phyloP scores from a whole-genome alignment of 2,888 invertebrate species.

The Tachina grossa region DNA sequence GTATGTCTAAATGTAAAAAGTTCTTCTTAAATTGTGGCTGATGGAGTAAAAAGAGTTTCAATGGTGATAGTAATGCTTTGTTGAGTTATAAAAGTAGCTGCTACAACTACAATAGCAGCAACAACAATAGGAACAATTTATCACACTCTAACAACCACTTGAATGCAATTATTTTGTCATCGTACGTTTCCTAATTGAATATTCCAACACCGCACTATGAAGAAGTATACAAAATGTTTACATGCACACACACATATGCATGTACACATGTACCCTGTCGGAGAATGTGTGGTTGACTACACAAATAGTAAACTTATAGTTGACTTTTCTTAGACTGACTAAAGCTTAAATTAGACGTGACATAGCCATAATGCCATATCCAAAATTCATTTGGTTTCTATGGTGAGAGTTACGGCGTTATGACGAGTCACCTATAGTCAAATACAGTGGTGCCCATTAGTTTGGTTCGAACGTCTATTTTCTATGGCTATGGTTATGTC shows the following conservation, averaged over 20 bases:
- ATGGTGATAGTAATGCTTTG: slow-evolving; percentile 57
- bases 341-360: too few relatives aligned
- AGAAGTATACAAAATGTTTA: slow-evolving; percentile 57
- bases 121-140: slow-evolving; percentile 70
- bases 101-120: slow-evolving; percentile 28
- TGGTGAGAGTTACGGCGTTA: too few relatives aligned
- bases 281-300: too few relatives aligned
- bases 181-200: slow-evolving; percentile 82
- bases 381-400: too few relatives aligned
- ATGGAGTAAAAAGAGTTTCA: slow-evolving; percentile 34
- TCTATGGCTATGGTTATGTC: too few relatives aligned
- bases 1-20: background rate
- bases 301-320: too few relatives aligned
- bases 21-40: slow-evolving; percentile 30
- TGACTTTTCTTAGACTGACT: too few relatives aligned
- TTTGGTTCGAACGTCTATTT: too few relatives aligned
- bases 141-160: slow-evolving; percentile 79
- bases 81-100: slow-evolving; percentile 56
- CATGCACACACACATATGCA: background rate
- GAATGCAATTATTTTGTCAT: slow-evolving; percentile 82
- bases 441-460: too few relatives aligned
- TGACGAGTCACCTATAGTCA: too few relatives aligned
- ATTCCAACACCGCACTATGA: slow-evolving; percentile 76
- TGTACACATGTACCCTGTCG: background rate
- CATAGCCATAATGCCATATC: too few relatives aligned